phyloP scores from a whole-genome alignment of 2,888 invertebrate species.

The Helleia helle region DNA sequence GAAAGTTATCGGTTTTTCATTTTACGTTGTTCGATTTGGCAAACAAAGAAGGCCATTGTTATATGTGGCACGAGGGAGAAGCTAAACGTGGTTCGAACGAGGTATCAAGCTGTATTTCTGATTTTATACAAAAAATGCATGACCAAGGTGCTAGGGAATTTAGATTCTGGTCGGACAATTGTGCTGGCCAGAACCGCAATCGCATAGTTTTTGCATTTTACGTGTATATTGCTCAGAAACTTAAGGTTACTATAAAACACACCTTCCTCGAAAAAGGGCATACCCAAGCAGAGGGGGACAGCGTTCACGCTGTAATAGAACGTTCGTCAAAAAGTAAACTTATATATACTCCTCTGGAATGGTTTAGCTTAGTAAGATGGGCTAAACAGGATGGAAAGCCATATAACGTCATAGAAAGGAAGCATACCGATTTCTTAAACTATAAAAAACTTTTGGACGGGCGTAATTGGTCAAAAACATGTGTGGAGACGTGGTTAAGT shows the following conservation, averaged over 20 bases:
- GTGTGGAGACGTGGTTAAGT: neutral
- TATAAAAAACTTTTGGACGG: neutral
- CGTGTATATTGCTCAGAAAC: constrained; percentile 11
- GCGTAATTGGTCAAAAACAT: neutral
- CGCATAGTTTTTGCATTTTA: constrained; percentile 15
- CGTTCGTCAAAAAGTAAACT: constrained; percentile 9
- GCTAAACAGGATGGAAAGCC: constrained; percentile 19
- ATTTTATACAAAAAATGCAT: constrained; percentile 9
- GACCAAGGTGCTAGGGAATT: constrained; percentile 13
- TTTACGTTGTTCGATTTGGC: constrained; percentile 13
- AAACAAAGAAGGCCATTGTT: constrained; percentile 12
- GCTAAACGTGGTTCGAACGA: constrained; percentile 16
- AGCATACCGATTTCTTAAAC: neutral
- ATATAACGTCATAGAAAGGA: constrained; percentile 6
- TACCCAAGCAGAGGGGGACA: constrained; percentile 15
- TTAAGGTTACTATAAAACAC: constrained; percentile 12
- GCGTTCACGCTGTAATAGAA: constrained; percentile 14
- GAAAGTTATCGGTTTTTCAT: constrained; percentile 11
- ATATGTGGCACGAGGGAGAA: constrained; percentile 15
- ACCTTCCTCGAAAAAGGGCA: constrained; percentile 17
- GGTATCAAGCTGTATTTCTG: constrained; percentile 14
- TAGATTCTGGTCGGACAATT: constrained; percentile 16
- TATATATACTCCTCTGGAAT: constrained; percentile 12
- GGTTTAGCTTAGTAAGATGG: constrained; percentile 11
- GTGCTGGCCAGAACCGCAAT: constrained; percentile 17